These are phyloP conservation scores for Muricea muricata DNA, from an alignment of 92 coral and sea anemone genomes.

Conservation along the genomic window DNA sequence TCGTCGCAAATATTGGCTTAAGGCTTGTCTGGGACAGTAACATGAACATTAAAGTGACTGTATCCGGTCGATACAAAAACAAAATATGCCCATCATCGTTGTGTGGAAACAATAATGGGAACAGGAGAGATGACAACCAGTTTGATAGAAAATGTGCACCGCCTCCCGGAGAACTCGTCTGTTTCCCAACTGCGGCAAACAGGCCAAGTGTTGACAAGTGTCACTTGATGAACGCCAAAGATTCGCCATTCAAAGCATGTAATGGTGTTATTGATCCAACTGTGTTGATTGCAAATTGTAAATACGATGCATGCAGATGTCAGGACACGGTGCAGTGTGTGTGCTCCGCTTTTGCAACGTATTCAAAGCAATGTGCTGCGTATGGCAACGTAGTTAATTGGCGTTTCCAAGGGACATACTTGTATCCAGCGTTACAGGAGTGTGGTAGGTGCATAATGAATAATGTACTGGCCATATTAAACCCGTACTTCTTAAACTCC, in stretches of 20 bases:
- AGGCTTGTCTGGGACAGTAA: background rate
- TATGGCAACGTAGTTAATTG: background rate
- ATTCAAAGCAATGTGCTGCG: background rate
- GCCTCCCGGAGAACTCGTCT: background rate
- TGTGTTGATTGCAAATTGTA: background rate
- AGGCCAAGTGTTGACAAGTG: slow-evolving; percentile 6
- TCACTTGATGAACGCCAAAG: background rate
- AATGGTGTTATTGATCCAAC: background rate
- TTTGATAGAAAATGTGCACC: background rate
- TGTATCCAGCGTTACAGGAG: background rate
- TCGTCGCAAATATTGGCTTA: slow-evolving; percentile 17
- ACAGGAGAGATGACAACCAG: background rate
- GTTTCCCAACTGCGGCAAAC: background rate
- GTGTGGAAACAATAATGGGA: slow-evolving; percentile 11
- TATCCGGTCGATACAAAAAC: background rate
- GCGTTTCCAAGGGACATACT: background rate
- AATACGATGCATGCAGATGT: slow-evolving; percentile 15
- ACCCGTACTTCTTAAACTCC: too few species aligned
- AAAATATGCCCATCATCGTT: background rate
- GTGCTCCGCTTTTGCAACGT: background rate
- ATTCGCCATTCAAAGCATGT: slow-evolving; percentile 1
- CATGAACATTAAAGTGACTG: background rate
- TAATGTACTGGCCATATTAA: too few species aligned
- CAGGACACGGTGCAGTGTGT: background rate
- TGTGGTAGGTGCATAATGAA: background rate